These are phyloP conservation scores for Odobenus rosmarus DNA, from an alignment of 2,113 vertebrate species.

Conservation along the genomic window DNA sequence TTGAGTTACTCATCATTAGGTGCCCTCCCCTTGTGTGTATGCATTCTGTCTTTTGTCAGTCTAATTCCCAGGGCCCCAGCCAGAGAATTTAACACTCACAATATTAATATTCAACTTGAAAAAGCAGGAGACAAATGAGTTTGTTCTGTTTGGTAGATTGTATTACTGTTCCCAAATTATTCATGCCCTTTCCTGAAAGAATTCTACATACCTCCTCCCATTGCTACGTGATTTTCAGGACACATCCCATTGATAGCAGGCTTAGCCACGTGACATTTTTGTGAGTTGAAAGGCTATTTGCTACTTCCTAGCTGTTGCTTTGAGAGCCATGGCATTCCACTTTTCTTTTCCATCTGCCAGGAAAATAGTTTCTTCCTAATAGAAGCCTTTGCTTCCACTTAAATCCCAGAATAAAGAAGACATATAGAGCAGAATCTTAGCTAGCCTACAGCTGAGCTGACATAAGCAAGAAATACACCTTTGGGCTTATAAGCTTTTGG, in stretches of 20 bases:
- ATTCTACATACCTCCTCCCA: not conserved
- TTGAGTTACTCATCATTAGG: not conserved
- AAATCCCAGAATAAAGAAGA: not conserved
- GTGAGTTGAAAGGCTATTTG: not conserved
- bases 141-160: not conserved
- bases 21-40: not conserved
- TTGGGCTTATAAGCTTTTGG: not conserved
- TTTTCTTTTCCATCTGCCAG: not conserved
- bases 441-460: too few species aligned
- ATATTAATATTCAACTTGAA: constrained; percentile 5
- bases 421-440: not conserved
- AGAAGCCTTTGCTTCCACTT: not conserved
- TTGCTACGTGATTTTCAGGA: not conserved
- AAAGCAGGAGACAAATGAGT: not conserved
- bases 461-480: not conserved
- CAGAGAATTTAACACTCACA: not conserved
- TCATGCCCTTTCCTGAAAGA: constrained; percentile 19
- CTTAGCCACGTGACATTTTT: not conserved
- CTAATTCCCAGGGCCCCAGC: not conserved
- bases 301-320: not conserved
- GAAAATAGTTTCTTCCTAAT: not conserved
- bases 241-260: too few species aligned
- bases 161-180: not conserved
- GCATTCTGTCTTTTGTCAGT: not conserved
- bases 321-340: too few species aligned